Percentiles rank a stretch among this genome's conserved stretches.
These are phyloP conservation scores for Agapornis roseicollis DNA, from an alignment of 2,113 vertebrate species.

Conservation along the genomic window DNA sequence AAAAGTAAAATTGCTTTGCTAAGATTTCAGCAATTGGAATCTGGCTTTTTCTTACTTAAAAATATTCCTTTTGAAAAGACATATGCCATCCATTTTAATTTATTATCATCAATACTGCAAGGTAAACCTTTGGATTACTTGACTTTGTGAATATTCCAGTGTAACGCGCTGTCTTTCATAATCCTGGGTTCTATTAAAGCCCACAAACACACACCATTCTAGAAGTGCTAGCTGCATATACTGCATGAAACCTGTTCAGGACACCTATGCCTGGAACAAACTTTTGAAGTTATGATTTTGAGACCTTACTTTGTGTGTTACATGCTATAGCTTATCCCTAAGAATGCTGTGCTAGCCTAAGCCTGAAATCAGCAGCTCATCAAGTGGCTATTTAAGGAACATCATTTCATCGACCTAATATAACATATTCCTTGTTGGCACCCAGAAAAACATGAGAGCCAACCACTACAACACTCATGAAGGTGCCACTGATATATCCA, in stretches of 20 bases:
- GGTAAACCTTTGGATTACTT: not conserved
- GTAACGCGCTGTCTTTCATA: not conserved
- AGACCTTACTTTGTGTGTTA: not conserved
- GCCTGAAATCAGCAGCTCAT: not conserved
- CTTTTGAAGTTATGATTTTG: not conserved
- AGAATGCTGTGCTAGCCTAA: not conserved
- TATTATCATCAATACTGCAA: not conserved
- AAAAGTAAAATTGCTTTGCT: not conserved
- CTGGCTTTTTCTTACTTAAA: not conserved
- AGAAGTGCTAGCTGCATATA: not conserved
- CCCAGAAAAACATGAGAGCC: not conserved
- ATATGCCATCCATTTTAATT: not conserved
- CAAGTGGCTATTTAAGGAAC: not conserved
- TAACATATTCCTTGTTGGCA: not conserved
- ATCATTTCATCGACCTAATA: not conserved
- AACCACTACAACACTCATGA: not conserved
- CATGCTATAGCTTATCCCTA: not conserved
- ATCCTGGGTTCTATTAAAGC: not conserved
- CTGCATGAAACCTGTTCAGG: not conserved
- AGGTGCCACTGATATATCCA: not conserved
- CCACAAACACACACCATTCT: not conserved
- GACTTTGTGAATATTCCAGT: not conserved
- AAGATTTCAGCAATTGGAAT: not conserved
- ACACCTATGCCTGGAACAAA: not conserved
- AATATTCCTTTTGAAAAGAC: not conserved